These are phyloP conservation scores for Mimas tiliae DNA, from an alignment of 2,888 invertebrate species.

Conservation along the genomic window DNA sequence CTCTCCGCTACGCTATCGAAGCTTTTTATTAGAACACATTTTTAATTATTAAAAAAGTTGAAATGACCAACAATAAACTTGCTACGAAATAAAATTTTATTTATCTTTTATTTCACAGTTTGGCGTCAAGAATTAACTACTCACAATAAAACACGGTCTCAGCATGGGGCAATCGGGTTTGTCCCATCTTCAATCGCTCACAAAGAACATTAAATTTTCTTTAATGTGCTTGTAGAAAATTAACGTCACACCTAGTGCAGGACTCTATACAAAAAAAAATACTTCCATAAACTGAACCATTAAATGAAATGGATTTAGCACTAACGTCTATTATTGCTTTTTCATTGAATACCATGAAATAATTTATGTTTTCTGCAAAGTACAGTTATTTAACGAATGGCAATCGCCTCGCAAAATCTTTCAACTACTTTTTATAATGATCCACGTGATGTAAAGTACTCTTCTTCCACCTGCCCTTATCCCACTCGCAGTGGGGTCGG, in stretches of 20 bases:
- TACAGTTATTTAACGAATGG: slow-evolving; percentile 37
- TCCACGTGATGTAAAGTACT: background rate
- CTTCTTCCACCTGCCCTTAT: too few species aligned
- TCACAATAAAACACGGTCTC: slow-evolving; percentile 62
- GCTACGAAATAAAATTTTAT: slow-evolving; percentile 65
- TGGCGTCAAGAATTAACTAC: slow-evolving; percentile 60
- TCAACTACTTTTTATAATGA: background rate
- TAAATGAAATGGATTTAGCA: slow-evolving; percentile 48
- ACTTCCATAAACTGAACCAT: slow-evolving; percentile 55
- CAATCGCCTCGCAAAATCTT: background rate
- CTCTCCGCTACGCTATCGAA: background rate
- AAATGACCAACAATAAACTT: slow-evolving; percentile 59
- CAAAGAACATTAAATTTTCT: slow-evolving; percentile 58
- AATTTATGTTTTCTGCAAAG: slow-evolving; percentile 15
- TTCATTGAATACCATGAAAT: slow-evolving; percentile 21
- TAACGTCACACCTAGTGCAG: slow-evolving; percentile 61
- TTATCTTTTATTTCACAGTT: slow-evolving; percentile 70
- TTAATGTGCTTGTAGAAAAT: slow-evolving; percentile 66
- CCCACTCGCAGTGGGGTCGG: too few species aligned
- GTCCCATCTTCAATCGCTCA: slow-evolving; percentile 58
- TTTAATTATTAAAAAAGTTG: slow-evolving; percentile 50
- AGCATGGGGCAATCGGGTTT: slow-evolving; percentile 49
- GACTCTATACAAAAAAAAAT: slow-evolving; percentile 56
- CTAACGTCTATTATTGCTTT: slow-evolving; percentile 40
- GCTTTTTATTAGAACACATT: background rate